Evolutionary conservation across 2,888 invertebrate species (phyloP).

Genomic region (Tolmerus cingulatus): DNA sequence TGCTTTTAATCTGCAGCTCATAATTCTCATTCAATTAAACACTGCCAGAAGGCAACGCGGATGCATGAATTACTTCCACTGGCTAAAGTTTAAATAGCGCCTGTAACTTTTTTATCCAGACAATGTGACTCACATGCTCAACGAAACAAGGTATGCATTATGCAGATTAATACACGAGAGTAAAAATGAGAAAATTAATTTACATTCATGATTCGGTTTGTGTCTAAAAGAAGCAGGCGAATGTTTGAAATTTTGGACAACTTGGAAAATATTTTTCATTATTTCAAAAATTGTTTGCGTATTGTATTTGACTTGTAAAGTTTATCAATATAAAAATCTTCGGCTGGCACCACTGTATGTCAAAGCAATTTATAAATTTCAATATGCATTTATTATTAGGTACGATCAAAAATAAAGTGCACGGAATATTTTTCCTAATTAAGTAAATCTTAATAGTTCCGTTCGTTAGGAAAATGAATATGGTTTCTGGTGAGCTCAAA

Average conservation of each 20-base stretch:
- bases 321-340: too few relatives aligned
- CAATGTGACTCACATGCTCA: background rate
- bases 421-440: too few relatives aligned
- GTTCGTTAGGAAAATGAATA: too few relatives aligned
- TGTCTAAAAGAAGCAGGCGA: background rate
- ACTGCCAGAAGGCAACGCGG: background rate
- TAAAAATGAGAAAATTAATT: background rate
- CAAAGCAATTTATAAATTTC: too few relatives aligned
- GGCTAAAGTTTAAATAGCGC: background rate
- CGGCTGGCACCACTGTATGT: too few relatives aligned
- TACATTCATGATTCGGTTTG: background rate
- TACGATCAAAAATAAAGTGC: too few relatives aligned
- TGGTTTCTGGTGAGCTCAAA: too few relatives aligned
- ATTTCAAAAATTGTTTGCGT: background rate
- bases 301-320: background rate
- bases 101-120: background rate
- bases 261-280: background rate
- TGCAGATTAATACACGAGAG: background rate
- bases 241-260: background rate
- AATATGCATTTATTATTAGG: too few relatives aligned
- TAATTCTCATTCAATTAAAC: conserved; percentile 6
- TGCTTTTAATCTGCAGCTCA: background rate
- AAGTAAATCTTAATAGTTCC: too few relatives aligned
- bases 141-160: background rate
- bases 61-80: background rate